Evolutionary conservation across 2,797 vertebrate species (phyloP), one percentile per base, ranked within the genome.

Genomic region (Amphiprion clarkii): DNA sequence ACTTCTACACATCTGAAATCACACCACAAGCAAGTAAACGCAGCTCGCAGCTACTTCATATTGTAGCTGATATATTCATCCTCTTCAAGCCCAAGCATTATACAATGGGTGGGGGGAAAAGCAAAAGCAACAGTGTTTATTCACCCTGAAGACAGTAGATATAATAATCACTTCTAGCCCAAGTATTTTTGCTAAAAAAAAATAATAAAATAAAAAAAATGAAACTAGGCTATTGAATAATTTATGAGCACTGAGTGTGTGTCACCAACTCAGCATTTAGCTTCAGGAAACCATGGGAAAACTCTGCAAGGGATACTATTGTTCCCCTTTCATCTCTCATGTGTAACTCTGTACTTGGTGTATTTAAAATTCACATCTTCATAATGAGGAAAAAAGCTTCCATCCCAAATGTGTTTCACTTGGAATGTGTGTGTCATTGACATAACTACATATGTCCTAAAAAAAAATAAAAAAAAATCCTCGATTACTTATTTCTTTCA

Each of bases 181-280:
- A 86, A 88, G 81, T 82, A 87, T 83, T 82, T 71, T 44, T 8
- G n/a, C 9, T 2, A 79, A 90, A 42, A 11, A 42, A 42, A 16
- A 44, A 23, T 23, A 44, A 44, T 16, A 21, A 87, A 87, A 89
- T 78, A 67, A 90, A 44, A 44, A 21, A 87, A 87, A 89, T 78
- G 69, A 90, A 93, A 91, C 80, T 91, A 92, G 90, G 89, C 89
- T 91, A 54, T 42, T 94, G 87, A 92, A 94, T 93, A 88, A 93
- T 92, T 90, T 84, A 93, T 83, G 74, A 80, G 75, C 59, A 81
- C 58, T 21, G 71, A 82, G 86, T 69, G 79, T 84, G 85, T 90
- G 93, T 90, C 92, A 92, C 88, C 74, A 76, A 84, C 84, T 90
- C 89, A 90, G 91, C 78, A 80, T 92, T 93, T 93, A 89, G 90